Evolutionary conservation across 1,140 invertebrate species (phyloP).

Genomic region (Grapholita molesta): DNA sequence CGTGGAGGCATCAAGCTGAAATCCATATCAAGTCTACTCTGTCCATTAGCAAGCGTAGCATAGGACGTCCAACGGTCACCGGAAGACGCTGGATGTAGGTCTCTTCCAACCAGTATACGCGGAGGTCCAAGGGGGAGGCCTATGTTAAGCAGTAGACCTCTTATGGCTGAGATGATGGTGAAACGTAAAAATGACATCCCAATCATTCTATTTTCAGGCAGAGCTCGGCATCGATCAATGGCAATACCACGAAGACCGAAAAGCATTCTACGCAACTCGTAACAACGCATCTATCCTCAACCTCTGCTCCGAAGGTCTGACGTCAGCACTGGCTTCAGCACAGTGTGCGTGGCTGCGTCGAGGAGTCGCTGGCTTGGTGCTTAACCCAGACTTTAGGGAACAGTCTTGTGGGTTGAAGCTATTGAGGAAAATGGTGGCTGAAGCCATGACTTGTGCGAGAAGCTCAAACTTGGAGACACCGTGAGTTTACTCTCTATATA

Average conservation of each 20-base stretch:
- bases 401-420: conserved; percentile 45
- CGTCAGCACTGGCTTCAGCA: conserved; percentile 39
- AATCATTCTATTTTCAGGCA: conserved; percentile 27
- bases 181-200: no score
- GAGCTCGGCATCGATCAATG: conserved; percentile 36
- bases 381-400: conserved; percentile 48
- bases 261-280: conserved; percentile 37
- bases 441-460: conserved; percentile 47
- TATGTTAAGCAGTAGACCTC: no score
- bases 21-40: no score
- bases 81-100: no score
- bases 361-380: conserved; percentile 48
- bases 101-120: no score
- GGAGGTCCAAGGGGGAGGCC: no score
- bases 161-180: no score
- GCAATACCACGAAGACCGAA: conserved; percentile 47
- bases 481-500: no score
- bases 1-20: no score
- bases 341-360: conserved; percentile 58
- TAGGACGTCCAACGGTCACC: no score
- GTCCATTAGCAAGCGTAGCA: no score
- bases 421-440: conserved; percentile 42
- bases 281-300: conserved; percentile 54
- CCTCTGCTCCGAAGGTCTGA: conserved; percentile 48
- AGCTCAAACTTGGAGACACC: conserved; percentile 45